A percentile compares a stretch with the other conserved stretches of the same genome.
phyloP scores from a whole-genome alignment of 2,113 vertebrate genomes.

The Monopterus albus region DNA sequence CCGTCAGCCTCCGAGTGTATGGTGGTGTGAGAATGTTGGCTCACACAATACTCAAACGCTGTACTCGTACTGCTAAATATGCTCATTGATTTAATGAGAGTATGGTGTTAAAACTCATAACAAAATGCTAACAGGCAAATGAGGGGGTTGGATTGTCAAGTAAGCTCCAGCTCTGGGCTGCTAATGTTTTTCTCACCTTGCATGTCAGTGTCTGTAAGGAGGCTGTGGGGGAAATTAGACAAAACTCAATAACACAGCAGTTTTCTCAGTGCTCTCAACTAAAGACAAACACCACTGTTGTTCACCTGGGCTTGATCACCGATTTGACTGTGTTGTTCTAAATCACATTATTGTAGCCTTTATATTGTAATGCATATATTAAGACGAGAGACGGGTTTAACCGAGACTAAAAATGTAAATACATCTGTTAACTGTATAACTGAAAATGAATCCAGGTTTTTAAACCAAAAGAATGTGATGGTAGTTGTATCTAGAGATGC shows the following conservation, averaged over 20 bases:
- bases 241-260: background rate
- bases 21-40: background rate
- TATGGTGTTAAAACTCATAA: conserved; percentile 20
- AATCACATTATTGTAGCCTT: no score
- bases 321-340: no score
- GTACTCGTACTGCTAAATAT: no score
- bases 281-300: background rate
- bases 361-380: no score
- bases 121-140: conserved; percentile 19
- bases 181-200: background rate
- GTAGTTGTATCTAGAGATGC: no score
- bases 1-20: background rate
- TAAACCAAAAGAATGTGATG: no score
- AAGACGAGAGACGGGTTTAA: no score
- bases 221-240: background rate
- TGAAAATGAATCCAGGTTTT: no score
- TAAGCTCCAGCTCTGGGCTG: no score
- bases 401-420: no score
- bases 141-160: no score
- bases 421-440: no score
- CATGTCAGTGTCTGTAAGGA: background rate
- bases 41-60: background rate
- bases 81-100: conserved; percentile 40
- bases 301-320: background rate
- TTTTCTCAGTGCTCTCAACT: background rate